A percentile compares a stretch with the other conserved stretches of the same genome.
phyloP scores from a whole-genome alignment of 2,888 invertebrate species.

The Myathropa florea region DNA sequence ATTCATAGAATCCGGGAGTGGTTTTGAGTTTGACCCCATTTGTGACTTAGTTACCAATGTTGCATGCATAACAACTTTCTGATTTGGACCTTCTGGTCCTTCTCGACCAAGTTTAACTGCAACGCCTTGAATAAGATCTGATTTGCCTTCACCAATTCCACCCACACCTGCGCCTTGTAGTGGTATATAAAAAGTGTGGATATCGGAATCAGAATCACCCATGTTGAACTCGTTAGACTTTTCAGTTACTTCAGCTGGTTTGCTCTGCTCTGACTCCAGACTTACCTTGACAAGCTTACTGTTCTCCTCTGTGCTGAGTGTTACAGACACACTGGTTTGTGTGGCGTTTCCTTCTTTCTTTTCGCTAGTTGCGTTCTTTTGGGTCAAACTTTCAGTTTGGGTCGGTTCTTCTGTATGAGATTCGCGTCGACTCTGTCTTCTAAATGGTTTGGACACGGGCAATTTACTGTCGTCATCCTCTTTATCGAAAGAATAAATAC shows the following conservation, averaged over 20 bases:
- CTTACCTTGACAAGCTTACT: slow-evolving; percentile 83
- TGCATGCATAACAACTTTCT: slow-evolving; percentile 84
- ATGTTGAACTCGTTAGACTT: slow-evolving; percentile 74
- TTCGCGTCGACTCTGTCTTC: slow-evolving; percentile 81
- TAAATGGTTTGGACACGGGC: slow-evolving; percentile 79
- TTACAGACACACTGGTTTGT: slow-evolving; percentile 78
- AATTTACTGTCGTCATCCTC: slow-evolving; percentile 82
- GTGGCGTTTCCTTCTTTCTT: slow-evolving; percentile 74
- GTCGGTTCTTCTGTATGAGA: slow-evolving; percentile 76
- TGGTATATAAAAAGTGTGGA: slow-evolving; percentile 85
- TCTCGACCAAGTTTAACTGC: slow-evolving; percentile 85
- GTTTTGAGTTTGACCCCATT: slow-evolving; percentile 79
- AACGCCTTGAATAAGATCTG: slow-evolving; percentile 83
- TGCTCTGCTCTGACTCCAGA: slow-evolving; percentile 80
- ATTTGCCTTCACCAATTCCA: slow-evolving; percentile 75
- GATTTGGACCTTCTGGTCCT: slow-evolving; percentile 84
- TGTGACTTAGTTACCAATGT: slow-evolving; percentile 85
- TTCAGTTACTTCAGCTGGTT: slow-evolving; percentile 52
- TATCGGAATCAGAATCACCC: slow-evolving; percentile 82
- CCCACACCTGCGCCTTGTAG: slow-evolving; percentile 81
- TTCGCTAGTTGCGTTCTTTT: slow-evolving; percentile 74
- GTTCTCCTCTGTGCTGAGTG: slow-evolving; percentile 80
- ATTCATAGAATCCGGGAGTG: slow-evolving; percentile 79
- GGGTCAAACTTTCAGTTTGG: slow-evolving; percentile 72
- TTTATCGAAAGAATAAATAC: slow-evolving; percentile 87